Evolutionary conservation across 2,113 vertebrate species (phyloP), one percentile per base, ranked within the genome.

Genomic region (Oryzias curvinotus): DNA sequence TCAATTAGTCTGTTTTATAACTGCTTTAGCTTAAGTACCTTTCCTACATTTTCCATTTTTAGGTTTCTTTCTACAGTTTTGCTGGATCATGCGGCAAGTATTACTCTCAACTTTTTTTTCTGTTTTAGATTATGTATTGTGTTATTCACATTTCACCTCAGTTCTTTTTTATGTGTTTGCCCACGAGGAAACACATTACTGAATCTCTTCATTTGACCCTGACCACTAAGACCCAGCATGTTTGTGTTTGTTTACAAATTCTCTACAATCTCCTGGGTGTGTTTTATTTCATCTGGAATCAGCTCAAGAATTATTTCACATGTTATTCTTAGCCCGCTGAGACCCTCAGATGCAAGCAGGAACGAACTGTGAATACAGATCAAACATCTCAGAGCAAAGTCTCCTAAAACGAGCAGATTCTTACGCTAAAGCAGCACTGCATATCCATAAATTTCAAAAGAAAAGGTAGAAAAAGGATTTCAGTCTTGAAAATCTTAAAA

Each of bases 331-430:
- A 52, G 42, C 62, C 52, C 51, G 69, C 28, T 62, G 57, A 54
- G 54, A 71, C 18, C 30, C 57, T 8, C 25, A 25, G 36, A 49
- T 68, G 56, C 68, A 77, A 62, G 57, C 23, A 26, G 60, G 62
- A 62, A 8, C 60, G 50, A 59, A 55, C 23, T 61, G 61, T 19
- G 56, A 71, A 62, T 19, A 52, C 41, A 71, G 66, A 83, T 81
- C 69, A 77, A 81, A 83, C 19, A 8, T 52, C 25, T 49, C 28
- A 45, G 36, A 62, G 45, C 47, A 45, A 36, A 62, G 28, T 50
- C 61, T 78, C 51, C 53, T 55, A 61, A 82, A 86, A 74, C 74
- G 82, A 71, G 59, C 69, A 48, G 74, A 68, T 73, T 81, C 52
- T 78, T 49, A 48, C 14, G 62, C 18, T 46, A 13, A 25, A 57